Evolutionary conservation across 2,113 vertebrate genomes (phyloP).

Genomic region (Calidris pygmaea): DNA sequence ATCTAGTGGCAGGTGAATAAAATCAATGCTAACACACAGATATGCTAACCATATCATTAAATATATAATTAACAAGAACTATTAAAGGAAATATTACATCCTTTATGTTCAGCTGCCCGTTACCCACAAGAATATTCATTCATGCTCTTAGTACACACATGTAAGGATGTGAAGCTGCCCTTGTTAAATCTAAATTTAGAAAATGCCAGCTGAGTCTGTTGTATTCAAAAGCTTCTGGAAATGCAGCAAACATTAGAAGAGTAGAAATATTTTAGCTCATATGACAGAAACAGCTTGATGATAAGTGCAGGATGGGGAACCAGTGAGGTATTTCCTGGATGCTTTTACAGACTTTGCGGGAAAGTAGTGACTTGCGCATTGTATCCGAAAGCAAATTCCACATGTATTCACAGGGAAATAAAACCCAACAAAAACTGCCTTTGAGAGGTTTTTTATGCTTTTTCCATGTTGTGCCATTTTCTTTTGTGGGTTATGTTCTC

Average conservation of each 20-base stretch:
- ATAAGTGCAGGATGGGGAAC: not conserved
- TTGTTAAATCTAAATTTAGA: not conserved
- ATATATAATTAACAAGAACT: not conserved
- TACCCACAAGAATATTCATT: not conserved
- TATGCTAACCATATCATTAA: not conserved
- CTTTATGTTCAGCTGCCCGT: not conserved
- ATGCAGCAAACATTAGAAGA: not conserved
- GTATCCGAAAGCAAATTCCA: not conserved
- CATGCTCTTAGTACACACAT: not conserved
- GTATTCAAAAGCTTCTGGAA: not conserved
- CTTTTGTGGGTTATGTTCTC: not conserved
- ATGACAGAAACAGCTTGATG: not conserved
- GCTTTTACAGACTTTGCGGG: not conserved
- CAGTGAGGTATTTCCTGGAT: not conserved
- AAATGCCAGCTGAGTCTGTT: not conserved
- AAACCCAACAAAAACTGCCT: not conserved
- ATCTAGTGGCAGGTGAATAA: not conserved
- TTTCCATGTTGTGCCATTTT: not conserved
- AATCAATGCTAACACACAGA: not conserved
- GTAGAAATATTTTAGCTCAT: not conserved
- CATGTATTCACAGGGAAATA: not conserved
- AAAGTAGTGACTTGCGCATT: not conserved
- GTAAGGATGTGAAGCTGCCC: not conserved
- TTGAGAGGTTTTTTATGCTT: not conserved
- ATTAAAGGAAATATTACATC: not conserved